Percentiles rank a stretch among this genome's conserved stretches.
These are phyloP conservation scores for Danio aesculapii DNA, from an alignment of 2,797 vertebrate species.

Conservation along the genomic window DNA sequence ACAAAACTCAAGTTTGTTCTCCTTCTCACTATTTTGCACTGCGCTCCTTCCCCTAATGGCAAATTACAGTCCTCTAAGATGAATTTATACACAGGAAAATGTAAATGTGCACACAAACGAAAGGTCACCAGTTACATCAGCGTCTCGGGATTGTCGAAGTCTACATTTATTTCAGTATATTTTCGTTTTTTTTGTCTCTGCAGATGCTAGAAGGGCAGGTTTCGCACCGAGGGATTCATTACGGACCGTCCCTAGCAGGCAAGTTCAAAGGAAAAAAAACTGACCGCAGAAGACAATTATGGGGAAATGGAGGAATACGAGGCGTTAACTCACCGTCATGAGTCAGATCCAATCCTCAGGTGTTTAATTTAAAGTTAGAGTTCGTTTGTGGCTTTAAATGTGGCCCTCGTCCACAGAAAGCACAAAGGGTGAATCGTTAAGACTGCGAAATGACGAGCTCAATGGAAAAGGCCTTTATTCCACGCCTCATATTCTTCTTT, in stretches of 20 bases:
- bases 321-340: slow-evolving; percentile 32
- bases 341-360: slow-evolving; percentile 32
- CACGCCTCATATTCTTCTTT: slow-evolving; percentile 12
- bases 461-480: slow-evolving; percentile 28
- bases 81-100: slow-evolving; percentile 37
- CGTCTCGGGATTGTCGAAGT: slow-evolving; percentile 12
- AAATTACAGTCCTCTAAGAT: slow-evolving; percentile 42
- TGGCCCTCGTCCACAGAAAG: slow-evolving; percentile 40
- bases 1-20: slow-evolving; percentile 20
- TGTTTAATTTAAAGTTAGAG: slow-evolving; percentile 49
- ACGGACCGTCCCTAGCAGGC: slow-evolving; percentile 29
- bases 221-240: slow-evolving; percentile 55
- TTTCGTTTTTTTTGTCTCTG: not conserved
- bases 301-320: slow-evolving; percentile 47
- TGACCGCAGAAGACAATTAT: slow-evolving; percentile 55
- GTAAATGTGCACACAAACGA: slow-evolving; percentile 43
- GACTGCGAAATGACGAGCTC: slow-evolving; percentile 11
- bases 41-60: slow-evolving; percentile 16
- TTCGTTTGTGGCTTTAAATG: slow-evolving; percentile 46
- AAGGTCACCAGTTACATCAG: slow-evolving; percentile 52
- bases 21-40: not conserved
- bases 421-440: slow-evolving; percentile 26
- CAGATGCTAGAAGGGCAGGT: slow-evolving; percentile 25
- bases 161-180: slow-evolving; percentile 46
- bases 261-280: slow-evolving; percentile 21